Evolutionary conservation across 2,113 vertebrate genomes (phyloP).

Genomic region (Vulpes vulpes): DNA sequence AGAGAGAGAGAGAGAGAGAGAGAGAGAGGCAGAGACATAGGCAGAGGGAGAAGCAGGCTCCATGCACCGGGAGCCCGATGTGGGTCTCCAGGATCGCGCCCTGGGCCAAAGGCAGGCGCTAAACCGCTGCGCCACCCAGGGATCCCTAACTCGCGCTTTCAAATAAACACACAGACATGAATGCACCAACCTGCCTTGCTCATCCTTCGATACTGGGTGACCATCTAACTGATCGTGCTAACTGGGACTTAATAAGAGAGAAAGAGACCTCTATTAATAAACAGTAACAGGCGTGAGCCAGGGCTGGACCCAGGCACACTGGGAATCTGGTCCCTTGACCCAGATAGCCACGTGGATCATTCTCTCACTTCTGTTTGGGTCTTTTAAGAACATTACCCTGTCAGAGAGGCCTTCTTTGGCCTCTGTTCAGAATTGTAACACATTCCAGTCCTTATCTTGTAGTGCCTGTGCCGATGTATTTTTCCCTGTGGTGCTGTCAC

Average conservation of each 20-base stretch:
- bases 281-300: not conserved
- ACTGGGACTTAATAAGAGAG: not conserved
- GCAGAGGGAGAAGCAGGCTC: too few relatives aligned
- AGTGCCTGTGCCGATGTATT: not conserved
- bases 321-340: not conserved
- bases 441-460: not conserved
- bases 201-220: not conserved
- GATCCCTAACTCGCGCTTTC: not conserved
- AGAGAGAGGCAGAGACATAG: too few relatives aligned
- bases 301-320: not conserved
- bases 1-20: too few relatives aligned
- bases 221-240: not conserved
- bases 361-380: slow-evolving; percentile 4
- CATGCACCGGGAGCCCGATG: too few relatives aligned
- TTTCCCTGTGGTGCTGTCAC: not conserved
- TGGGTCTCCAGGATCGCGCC: too few relatives aligned
- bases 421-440: not conserved
- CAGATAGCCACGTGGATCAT: not conserved
- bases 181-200: not conserved
- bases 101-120: too few relatives aligned
- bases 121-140: too few relatives aligned
- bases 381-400: not conserved
- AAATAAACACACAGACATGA: not conserved
- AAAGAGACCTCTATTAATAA: not conserved
- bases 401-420: not conserved